phyloP scores from a whole-genome alignment of 1,140 invertebrate genomes.

The Drosophila punjabiensis region DNA sequence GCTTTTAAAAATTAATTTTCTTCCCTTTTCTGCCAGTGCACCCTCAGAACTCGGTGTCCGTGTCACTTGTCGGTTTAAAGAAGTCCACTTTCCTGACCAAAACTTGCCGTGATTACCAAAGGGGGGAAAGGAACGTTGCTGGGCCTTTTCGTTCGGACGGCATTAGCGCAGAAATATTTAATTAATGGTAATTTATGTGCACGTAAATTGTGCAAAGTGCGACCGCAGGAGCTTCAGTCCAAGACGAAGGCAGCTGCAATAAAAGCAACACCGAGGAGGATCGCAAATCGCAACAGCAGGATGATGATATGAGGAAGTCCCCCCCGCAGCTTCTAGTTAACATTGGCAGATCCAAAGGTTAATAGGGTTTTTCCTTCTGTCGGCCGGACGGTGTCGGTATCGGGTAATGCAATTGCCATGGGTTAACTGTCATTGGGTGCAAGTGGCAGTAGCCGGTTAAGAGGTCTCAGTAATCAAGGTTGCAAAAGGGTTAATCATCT shows the following conservation, averaged over 20 bases:
- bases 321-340: constrained; percentile 76
- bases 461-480: constrained; percentile 16
- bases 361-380: constrained; percentile 68
- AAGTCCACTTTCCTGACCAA: constrained; percentile 49
- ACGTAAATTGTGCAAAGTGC: constrained; percentile 80
- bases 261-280: constrained; percentile 35
- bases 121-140: constrained; percentile 12
- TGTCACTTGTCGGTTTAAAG: constrained; percentile 77
- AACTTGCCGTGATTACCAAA: constrained; percentile 72
- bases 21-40: not conserved
- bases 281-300: constrained; percentile 8
- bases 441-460: constrained; percentile 23
- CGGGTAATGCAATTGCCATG: constrained; percentile 54
- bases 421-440: constrained; percentile 58
- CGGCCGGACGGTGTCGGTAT: constrained; percentile 22
- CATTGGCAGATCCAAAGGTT: constrained; percentile 70
- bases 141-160: constrained; percentile 11
- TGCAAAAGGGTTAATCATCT: not conserved
- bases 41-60: constrained; percentile 32
- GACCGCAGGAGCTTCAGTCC: constrained; percentile 45
- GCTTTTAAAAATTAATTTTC: not conserved
- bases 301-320: constrained; percentile 39
- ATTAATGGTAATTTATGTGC: constrained; percentile 83
- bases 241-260: constrained; percentile 50
- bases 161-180: constrained; percentile 82